Percentiles rank a stretch among this genome's conserved stretches.
phyloP scores from a whole-genome alignment of 35 echinoderm and acorn worm species.

The Lytechinus variegatus region DNA sequence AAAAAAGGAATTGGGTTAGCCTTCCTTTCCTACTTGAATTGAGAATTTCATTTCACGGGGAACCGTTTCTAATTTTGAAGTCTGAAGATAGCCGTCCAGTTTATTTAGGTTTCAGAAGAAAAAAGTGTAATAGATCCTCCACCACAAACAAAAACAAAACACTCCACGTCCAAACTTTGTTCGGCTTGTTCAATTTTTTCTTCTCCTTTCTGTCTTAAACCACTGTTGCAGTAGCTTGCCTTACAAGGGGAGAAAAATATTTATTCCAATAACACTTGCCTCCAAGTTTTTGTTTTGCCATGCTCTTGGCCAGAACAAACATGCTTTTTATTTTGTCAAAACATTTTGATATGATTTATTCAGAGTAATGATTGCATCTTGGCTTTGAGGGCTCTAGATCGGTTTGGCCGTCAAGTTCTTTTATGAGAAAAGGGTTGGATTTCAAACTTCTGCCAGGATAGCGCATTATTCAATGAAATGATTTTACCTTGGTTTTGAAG shows the following conservation, averaged over 20 bases:
- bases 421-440: too few species aligned
- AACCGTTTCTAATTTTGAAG: neutral
- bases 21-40: neutral
- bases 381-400: slow-evolving; percentile 8
- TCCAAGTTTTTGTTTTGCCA: neutral
- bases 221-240: neutral
- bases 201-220: neutral
- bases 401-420: neutral
- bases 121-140: neutral
- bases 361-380: neutral
- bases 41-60: neutral
- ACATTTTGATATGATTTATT: slow-evolving; percentile 15
- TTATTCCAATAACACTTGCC: neutral
- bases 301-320: neutral
- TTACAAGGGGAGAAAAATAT: neutral
- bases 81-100: neutral
- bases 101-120: slow-evolving; percentile 14
- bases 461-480: neutral
- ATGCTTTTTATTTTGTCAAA: slow-evolving; percentile 6
- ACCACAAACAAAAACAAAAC: slow-evolving; percentile 19
- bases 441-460: too few species aligned
- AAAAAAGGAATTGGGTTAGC: neutral
- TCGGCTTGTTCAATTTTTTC: neutral
- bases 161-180: slow-evolving; percentile 6
- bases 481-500: neutral